phyloP scores from a whole-genome alignment of 2,888 invertebrate genomes.

The Drosophila nigricruria region DNA sequence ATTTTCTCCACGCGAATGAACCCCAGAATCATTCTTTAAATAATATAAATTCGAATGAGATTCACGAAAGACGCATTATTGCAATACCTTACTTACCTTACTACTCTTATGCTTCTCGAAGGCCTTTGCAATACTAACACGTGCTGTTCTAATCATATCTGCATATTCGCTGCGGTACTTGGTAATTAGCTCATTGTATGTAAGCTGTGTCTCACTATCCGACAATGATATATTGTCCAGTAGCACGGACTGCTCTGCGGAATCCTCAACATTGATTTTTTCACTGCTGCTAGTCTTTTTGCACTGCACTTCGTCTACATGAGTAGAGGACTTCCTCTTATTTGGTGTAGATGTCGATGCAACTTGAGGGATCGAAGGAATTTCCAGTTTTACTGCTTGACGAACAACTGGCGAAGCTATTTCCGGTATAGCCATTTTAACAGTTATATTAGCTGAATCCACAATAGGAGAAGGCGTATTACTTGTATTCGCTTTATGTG shows the following conservation, averaged over 20 bases:
- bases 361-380: slow-evolving; percentile 3
- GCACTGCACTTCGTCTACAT: slow-evolving; percentile 63
- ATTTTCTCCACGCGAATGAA: slow-evolving; percentile 82
- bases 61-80: neutral
- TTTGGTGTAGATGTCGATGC: slow-evolving; percentile 62
- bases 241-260: slow-evolving; percentile 8
- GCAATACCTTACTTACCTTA: slow-evolving; percentile 46
- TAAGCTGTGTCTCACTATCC: slow-evolving; percentile 32
- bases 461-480: neutral
- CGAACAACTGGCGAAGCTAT: slow-evolving; percentile 2
- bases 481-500: neutral
- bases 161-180: slow-evolving; percentile 70
- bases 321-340: slow-evolving; percentile 66
- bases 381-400: slow-evolving; percentile 7
- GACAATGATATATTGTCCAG: slow-evolving; percentile 14
- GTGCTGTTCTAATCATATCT: slow-evolving; percentile 68
- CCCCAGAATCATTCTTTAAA: slow-evolving; percentile 83
- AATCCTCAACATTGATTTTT: slow-evolving; percentile 29
- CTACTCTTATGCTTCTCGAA: slow-evolving; percentile 71
- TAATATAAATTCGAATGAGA: neutral
- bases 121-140: slow-evolving; percentile 77
- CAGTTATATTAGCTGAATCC: neutral
- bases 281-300: slow-evolving; percentile 57
- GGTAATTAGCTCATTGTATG: slow-evolving; percentile 29
- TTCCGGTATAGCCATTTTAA: neutral